Percentiles rank a stretch among this genome's conserved stretches.
Conservation (phyloP, 2,113 vertebrate genomes). For the Dendropsophus ebraccatus region DNA sequence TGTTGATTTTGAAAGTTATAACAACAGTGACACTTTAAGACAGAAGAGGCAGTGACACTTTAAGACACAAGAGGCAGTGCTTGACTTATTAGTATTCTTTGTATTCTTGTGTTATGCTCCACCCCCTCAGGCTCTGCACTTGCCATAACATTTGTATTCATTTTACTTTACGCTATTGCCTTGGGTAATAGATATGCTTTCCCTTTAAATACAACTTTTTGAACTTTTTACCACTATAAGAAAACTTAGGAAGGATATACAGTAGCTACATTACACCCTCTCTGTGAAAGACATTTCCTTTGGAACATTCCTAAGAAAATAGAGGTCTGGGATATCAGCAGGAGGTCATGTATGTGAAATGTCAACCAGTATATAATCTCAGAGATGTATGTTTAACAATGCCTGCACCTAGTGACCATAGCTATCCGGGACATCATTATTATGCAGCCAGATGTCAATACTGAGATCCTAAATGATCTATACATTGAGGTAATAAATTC, state of each 20-base stretch:
- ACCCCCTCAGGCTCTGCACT: too few relatives aligned
- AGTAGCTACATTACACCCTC: not conserved
- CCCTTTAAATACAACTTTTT: not conserved
- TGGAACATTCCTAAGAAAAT: not conserved
- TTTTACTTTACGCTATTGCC: too few relatives aligned
- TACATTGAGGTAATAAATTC: slow-evolving; percentile 11
- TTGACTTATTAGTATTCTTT: too few relatives aligned
- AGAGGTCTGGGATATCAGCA: not conserved
- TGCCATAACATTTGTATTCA: too few relatives aligned
- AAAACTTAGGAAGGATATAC: not conserved
- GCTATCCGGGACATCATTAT: not conserved
- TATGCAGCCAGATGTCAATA: not conserved
- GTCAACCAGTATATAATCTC: slow-evolving; percentile 20
- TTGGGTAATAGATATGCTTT: too few relatives aligned
- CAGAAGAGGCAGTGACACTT: too few relatives aligned
- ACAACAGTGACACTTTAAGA: too few relatives aligned
- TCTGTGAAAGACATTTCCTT: not conserved
- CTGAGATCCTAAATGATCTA: not conserved
- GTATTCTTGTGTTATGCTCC: too few relatives aligned
- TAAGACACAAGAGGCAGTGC: too few relatives aligned
- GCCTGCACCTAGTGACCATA: not conserved
- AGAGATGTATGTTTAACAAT: slow-evolving; percentile 17
- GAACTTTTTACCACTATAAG: not conserved
- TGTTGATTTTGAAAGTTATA: too few relatives aligned
- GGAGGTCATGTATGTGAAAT: slow-evolving; percentile 21